phyloP scores from a whole-genome alignment of 2,888 invertebrate species.

The Drosophila recens region DNA sequence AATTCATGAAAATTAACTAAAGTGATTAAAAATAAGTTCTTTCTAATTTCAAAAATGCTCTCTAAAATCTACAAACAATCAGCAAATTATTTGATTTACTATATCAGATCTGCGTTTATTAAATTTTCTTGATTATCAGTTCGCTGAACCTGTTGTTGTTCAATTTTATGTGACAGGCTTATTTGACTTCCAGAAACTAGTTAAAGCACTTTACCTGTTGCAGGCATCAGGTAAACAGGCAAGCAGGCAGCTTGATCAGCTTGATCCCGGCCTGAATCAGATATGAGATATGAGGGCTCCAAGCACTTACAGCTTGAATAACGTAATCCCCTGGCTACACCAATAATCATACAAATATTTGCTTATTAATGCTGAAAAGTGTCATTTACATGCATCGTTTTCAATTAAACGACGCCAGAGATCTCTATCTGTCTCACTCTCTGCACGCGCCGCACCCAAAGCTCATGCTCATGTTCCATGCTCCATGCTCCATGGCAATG shows the following conservation, averaged over 20 bases:
- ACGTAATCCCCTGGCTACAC: conserved; percentile 70
- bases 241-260: conserved; percentile 8
- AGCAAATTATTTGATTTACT: not conserved
- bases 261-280: conserved; percentile 52
- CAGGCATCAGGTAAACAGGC: conserved; percentile 15
- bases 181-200: conserved; percentile 60
- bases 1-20: no score
- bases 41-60: not conserved
- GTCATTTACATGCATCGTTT: conserved; percentile 82
- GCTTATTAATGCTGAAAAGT: conserved; percentile 83
- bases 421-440: conserved; percentile 29
- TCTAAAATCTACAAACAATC: not conserved
- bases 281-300: conserved; percentile 50
- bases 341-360: conserved; percentile 81
- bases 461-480: conserved; percentile 15
- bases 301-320: conserved; percentile 56
- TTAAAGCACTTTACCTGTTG: conserved; percentile 62
- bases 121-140: conserved; percentile 6
- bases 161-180: conserved; percentile 39
- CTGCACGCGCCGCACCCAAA: conserved; percentile 72
- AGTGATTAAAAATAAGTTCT: no score
- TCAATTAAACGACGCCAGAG: conserved; percentile 77
- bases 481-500: conserved; percentile 43
- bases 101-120: conserved; percentile 5
- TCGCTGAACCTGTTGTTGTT: conserved; percentile 47